Percentiles rank a stretch among this genome's conserved stretches.
These are phyloP conservation scores for Drosophila orosa DNA, from an alignment of 1,140 invertebrate genomes.

Conservation along the genomic window DNA sequence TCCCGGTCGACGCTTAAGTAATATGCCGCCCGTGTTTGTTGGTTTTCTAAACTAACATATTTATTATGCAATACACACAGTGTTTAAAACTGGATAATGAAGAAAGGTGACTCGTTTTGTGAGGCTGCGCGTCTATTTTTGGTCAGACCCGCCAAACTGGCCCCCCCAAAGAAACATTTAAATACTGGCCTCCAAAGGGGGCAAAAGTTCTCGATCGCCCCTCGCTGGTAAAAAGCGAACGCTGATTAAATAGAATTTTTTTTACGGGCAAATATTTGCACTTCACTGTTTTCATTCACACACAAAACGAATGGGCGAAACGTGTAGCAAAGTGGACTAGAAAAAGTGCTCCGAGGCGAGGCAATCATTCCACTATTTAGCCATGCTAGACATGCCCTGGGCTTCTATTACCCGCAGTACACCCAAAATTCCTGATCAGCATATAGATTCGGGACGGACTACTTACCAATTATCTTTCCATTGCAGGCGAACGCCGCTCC, in stretches of 20 bases:
- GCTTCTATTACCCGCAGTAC: constrained; percentile 28
- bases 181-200: not conserved
- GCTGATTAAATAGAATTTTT: constrained; percentile 55
- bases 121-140: constrained; percentile 35
- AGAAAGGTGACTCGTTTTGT: constrained; percentile 45
- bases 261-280: constrained; percentile 59
- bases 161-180: constrained; percentile 8
- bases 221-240: constrained; percentile 37
- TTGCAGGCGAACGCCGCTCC: constrained; percentile 74
- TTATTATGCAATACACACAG: constrained; percentile 62
- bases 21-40: constrained; percentile 46
- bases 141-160: constrained; percentile 35
- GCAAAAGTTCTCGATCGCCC: constrained; percentile 48
- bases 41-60: constrained; percentile 60
- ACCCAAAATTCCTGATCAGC: constrained; percentile 42
- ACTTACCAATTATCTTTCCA: constrained; percentile 82
- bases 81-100: constrained; percentile 40
- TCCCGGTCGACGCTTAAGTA: constrained; percentile 39
- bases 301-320: constrained; percentile 68
- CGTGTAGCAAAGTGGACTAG: constrained; percentile 55
- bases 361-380: constrained; percentile 28
- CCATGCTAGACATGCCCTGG: constrained; percentile 33
- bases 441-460: constrained; percentile 38
- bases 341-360: constrained; percentile 24
- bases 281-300: constrained; percentile 65